Base-by-base conservation (phyloP, 2,888 invertebrate species). In the Andrena haemorrhoa region DNA sequence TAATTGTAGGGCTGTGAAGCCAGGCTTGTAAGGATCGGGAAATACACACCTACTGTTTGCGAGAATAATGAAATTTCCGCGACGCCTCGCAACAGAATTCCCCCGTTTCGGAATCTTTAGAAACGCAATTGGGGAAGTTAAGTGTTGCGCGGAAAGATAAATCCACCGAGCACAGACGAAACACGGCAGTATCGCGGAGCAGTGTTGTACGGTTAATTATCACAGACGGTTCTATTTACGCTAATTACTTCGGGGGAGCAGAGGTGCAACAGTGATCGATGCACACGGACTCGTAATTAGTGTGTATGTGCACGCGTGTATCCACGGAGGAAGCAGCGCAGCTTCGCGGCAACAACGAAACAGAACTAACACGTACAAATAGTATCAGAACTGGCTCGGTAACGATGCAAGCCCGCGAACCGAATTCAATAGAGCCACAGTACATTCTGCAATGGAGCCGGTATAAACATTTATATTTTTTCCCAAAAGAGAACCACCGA, bases 241-340 rank as follows among this genome's bases (percentile, higher is more conserved):
- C 85, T 89, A 89, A 89, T 89, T 89, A 89, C 84, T 87, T 79
- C 83, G 82, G 65, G 71, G 75, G 75, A 75, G 65, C 69, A 66
- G 68, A 75, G 33, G 73, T 63, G 78, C 47, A 65, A 53, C 75
- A 60, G 80, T 84, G 89, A 88, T 89, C 88, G 86, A 89, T 86
- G 82, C 79, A 72, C 60, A 83, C 69, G 20, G 79, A 66, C 72
- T 76, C 72, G 82, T 76, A 79, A 82, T 75, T 79, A 79, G 69
- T 60, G 63, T 75, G 61, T 51, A 26, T 76, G 20, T 66, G 47
- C 41, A 41, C 41, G 41, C 51, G 69, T 66, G 49, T 51, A 56
- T 47, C 35, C 23, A 7, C 20, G 60, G 23, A 56, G 51, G 51
- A 58, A 20, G 49, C 60, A 10, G 51, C 16, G 60, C 31, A 63